Percentiles rank a stretch among this genome's conserved stretches.
These are phyloP conservation scores for Xenopus borealis DNA, from an alignment of 2,113 vertebrate genomes.

Conservation along the genomic window DNA sequence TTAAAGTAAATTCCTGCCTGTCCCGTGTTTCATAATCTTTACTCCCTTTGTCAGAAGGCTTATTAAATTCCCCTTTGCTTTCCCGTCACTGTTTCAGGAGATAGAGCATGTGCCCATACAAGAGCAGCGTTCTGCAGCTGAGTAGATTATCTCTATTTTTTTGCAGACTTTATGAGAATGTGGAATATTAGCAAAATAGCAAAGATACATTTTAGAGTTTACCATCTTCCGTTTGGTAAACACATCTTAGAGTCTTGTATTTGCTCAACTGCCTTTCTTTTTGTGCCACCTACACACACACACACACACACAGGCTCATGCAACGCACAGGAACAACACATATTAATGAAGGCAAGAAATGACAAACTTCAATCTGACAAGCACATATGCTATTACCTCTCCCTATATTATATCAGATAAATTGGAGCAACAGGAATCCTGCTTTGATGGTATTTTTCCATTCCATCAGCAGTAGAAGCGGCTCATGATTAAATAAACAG, in stretches of 20 bases:
- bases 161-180: background rate
- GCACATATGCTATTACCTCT: no score
- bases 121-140: background rate
- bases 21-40: no score
- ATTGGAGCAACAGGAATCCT: no score
- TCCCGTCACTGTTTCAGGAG: background rate
- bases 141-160: background rate
- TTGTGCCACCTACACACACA: no score
- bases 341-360: no score
- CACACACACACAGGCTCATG: no score
- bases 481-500: constrained; percentile 11
- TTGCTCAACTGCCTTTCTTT: no score
- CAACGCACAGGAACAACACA: no score
- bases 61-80: background rate
- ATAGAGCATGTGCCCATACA: background rate
- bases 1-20: background rate
- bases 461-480: background rate
- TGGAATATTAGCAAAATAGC: background rate
- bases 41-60: background rate
- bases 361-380: no score
- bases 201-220: no score
- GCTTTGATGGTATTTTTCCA: background rate
- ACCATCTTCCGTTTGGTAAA: background rate
- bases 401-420: no score
- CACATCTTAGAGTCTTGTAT: background rate